phyloP scores from a whole-genome alignment of 2,888 invertebrate species.

The Laothoe populi region DNA sequence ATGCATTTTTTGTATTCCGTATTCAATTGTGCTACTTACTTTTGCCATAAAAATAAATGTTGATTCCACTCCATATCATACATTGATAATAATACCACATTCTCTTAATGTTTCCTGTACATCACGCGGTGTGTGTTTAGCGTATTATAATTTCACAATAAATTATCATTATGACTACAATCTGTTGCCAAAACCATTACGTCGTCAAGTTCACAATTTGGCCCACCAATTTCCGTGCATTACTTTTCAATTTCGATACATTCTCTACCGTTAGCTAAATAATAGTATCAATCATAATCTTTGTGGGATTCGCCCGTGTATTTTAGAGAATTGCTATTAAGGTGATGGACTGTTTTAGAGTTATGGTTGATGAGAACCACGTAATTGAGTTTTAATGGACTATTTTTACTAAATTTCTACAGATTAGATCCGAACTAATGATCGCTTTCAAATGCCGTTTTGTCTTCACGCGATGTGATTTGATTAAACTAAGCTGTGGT shows the following conservation, averaged over 20 bases:
- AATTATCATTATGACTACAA: slow-evolving; percentile 28
- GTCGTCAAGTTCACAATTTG: slow-evolving; percentile 50
- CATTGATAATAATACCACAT: slow-evolving; percentile 5
- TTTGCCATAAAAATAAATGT: slow-evolving; percentile 2
- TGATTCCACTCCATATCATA: not conserved
- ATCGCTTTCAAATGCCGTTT: slow-evolving; percentile 18
- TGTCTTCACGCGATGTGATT: slow-evolving; percentile 16
- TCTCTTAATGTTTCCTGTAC: slow-evolving; percentile 16
- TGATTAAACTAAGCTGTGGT: not conserved
- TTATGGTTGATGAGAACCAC: slow-evolving; percentile 44
- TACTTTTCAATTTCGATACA: slow-evolving; percentile 55
- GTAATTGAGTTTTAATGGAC: slow-evolving; percentile 67
- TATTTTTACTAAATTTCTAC: slow-evolving; percentile 47
- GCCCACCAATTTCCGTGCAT: slow-evolving; percentile 50
- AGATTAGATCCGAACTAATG: slow-evolving; percentile 14
- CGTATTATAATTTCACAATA: slow-evolving; percentile 27
- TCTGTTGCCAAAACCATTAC: slow-evolving; percentile 45
- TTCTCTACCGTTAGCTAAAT: slow-evolving; percentile 70
- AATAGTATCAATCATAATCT: slow-evolving; percentile 72
- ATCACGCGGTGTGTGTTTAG: slow-evolving; percentile 22
- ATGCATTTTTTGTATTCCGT: not conserved
- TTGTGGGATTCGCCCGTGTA: slow-evolving; percentile 60
- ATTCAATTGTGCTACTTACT: not conserved
- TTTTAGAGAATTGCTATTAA: slow-evolving; percentile 65
- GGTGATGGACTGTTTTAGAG: slow-evolving; percentile 48